Conservation (phyloP, 53 echinoderm and acorn worm genomes). For the Holothuria scabra region DNA sequence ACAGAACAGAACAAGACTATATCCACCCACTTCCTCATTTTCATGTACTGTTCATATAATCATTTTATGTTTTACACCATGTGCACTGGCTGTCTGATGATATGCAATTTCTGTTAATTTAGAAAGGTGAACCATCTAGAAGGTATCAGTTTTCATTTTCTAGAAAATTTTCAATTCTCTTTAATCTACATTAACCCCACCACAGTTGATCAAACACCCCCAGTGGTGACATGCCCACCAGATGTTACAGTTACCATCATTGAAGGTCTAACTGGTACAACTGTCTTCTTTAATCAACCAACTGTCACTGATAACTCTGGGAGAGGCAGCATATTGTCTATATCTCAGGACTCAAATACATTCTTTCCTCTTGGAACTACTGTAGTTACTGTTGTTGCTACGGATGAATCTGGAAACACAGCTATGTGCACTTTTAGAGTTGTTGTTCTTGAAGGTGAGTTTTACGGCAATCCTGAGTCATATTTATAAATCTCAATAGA, state of each 20-base stretch:
- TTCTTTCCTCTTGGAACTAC: slow-evolving; percentile 39
- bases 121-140: too few species aligned
- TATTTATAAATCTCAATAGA: too few species aligned
- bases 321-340: neutral
- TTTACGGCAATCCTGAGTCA: neutral
- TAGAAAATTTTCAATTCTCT: too few species aligned
- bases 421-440: slow-evolving; percentile 64
- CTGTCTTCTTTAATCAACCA: slow-evolving; percentile 60
- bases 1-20: too few species aligned
- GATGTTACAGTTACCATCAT: slow-evolving; percentile 54
- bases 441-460: slow-evolving; percentile 57
- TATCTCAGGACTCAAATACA: slow-evolving; percentile 45
- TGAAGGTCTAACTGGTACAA: slow-evolving; percentile 35
- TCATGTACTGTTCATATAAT: too few species aligned
- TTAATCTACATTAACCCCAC: too few species aligned
- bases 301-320: slow-evolving; percentile 59
- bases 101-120: too few species aligned
- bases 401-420: slow-evolving; percentile 56
- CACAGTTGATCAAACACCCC: slow-evolving; percentile 38
- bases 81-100: too few species aligned
- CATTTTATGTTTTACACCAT: too few species aligned
- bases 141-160: too few species aligned
- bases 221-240: slow-evolving; percentile 51
- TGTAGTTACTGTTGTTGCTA: slow-evolving; percentile 38
- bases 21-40: too few species aligned